phyloP scores from a whole-genome alignment of 2,113 vertebrate species.

The human region DNA sequence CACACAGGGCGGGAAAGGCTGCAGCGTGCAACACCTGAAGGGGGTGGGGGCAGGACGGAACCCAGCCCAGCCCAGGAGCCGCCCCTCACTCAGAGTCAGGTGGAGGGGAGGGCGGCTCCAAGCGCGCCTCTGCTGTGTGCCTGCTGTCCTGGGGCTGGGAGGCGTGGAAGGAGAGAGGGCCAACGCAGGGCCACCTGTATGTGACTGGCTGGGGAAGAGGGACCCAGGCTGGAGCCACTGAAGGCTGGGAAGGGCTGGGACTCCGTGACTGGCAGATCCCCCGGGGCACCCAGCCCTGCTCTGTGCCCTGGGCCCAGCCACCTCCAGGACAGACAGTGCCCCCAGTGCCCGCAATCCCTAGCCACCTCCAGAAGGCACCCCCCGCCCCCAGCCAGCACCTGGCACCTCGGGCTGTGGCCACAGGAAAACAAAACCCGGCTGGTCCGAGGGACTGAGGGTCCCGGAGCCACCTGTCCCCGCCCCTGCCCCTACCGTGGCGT shows the following conservation, averaged over 20 bases:
- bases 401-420: not conserved
- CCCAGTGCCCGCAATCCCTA: too few species aligned
- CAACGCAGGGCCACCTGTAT: not conserved
- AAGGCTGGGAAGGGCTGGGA: not conserved
- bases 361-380: not conserved
- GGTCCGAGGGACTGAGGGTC: not conserved
- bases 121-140: too few species aligned
- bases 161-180: too few species aligned
- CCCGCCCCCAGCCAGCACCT: too few species aligned
- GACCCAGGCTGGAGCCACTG: not conserved
- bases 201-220: not conserved
- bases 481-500: slow-evolving; percentile 85
- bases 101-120: not conserved
- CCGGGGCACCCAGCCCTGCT: not conserved
- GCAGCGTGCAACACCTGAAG: too few species aligned
- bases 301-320: not conserved
- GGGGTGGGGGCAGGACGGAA: not conserved
- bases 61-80: too few species aligned
- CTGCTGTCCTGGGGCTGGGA: not conserved
- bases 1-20: too few species aligned
- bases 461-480: too few species aligned
- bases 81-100: not conserved
- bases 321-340: not conserved
- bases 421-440: not conserved
- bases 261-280: not conserved